Percentiles rank a stretch among this genome's conserved stretches.
phyloP scores from a whole-genome alignment of 2,797 vertebrate species.

The Sternarchorhynchus goeldii region DNA sequence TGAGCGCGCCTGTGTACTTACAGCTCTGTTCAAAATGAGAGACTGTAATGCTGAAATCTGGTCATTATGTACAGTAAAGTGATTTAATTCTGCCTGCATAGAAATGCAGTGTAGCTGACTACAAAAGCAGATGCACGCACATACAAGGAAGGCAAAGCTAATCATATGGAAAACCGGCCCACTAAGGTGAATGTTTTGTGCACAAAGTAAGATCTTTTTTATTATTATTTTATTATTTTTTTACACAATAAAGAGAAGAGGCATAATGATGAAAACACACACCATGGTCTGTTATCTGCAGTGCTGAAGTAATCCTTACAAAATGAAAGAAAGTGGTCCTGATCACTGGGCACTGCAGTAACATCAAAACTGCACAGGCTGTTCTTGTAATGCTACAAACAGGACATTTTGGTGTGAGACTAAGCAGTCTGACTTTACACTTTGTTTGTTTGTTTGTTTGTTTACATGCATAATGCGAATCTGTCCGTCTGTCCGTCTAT shows the following conservation, averaged over 20 bases:
- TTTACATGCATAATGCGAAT: neutral
- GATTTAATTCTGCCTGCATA: constrained; percentile 48
- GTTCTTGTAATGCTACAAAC: constrained; percentile 10
- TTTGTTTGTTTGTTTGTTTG: neutral
- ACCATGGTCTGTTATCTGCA: constrained; percentile 28
- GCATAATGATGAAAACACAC: constrained; percentile 29
- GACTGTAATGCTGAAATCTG: constrained; percentile 36
- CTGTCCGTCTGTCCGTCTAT: constrained; percentile 3
- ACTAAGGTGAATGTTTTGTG: constrained; percentile 29
- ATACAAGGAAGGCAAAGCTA: constrained; percentile 45
- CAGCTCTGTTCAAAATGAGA: constrained; percentile 44
- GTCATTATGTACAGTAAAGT: constrained; percentile 52
- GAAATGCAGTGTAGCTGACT: constrained; percentile 33
- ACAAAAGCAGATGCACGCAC: constrained; percentile 24
- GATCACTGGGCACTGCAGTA: neutral
- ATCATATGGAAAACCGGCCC: constrained; percentile 23
- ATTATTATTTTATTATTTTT: constrained; percentile 20
- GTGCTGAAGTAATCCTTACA: neutral
- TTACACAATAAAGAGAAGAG: neutral
- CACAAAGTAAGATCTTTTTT: constrained; percentile 4
- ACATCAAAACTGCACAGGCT: neutral
- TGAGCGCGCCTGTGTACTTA: constrained; percentile 46
- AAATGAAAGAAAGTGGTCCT: neutral
- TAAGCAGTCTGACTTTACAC: neutral
- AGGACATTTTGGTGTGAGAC: constrained; percentile 1